Evolutionary conservation across 2,888 invertebrate genomes (phyloP).

Genomic region (Matsumyia berberina): DNA sequence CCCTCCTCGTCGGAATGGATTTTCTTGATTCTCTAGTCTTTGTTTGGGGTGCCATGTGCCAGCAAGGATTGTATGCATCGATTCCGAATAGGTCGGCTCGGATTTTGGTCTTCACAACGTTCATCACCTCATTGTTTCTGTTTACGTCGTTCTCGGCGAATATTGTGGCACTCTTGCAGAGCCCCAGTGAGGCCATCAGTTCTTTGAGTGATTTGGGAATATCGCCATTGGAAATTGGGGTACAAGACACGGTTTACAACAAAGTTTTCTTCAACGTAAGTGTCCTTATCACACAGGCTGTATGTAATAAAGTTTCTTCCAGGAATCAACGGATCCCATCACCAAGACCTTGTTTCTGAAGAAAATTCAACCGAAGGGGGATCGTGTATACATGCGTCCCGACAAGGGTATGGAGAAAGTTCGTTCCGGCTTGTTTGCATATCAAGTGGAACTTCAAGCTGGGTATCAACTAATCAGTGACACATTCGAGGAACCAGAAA

Average conservation of each 20-base stretch:
- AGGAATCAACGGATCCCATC: conserved; percentile 86
- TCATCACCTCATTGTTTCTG: conserved; percentile 86
- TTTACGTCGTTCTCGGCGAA: conserved; percentile 89
- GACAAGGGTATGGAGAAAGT: conserved; percentile 86
- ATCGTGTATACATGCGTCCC: conserved; percentile 85
- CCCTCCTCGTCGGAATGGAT: conserved; percentile 79
- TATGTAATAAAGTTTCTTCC: conserved; percentile 9
- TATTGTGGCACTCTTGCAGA: conserved; percentile 87
- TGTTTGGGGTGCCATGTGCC: conserved; percentile 86
- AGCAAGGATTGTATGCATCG: conserved; percentile 86
- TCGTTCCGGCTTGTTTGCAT: conserved; percentile 86
- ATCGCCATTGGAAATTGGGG: conserved; percentile 86
- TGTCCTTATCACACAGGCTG: neutral
- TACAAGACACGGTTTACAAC: conserved; percentile 87
- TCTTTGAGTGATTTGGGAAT: conserved; percentile 86
- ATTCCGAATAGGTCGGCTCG: conserved; percentile 85
- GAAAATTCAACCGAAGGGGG: conserved; percentile 86
- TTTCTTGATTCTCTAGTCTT: conserved; percentile 85
- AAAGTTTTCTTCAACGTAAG: conserved; percentile 86
- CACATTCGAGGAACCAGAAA: conserved; percentile 87
- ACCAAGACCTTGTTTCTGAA: conserved; percentile 85
- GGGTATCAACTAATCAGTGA: conserved; percentile 87
- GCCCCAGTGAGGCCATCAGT: conserved; percentile 86
- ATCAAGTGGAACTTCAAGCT: conserved; percentile 86
- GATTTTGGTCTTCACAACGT: conserved; percentile 86